phyloP scores from a whole-genome alignment of 1,140 invertebrate genomes.

The Drepana arcuata region DNA sequence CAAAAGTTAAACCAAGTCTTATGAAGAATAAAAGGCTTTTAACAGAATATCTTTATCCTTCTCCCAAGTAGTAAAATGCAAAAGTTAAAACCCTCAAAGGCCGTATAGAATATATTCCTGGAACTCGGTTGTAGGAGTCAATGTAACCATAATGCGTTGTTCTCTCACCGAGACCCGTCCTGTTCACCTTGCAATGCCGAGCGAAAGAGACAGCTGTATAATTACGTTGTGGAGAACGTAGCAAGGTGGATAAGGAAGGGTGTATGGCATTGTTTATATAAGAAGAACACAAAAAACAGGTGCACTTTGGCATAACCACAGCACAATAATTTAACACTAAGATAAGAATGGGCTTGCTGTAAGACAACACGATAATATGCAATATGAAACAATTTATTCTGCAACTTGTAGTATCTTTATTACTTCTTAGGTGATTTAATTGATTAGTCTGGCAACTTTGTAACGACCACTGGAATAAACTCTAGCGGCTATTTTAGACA shows the following conservation, averaged over 20 bases:
- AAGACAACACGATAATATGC: not conserved
- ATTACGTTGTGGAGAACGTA: not conserved
- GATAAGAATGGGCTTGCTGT: not conserved
- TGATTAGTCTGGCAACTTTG: too few relatives aligned
- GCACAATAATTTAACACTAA: not conserved
- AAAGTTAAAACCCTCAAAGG: not conserved
- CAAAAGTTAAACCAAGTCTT: not conserved
- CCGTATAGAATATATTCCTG: not conserved
- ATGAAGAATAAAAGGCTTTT: not conserved
- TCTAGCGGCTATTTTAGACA: too few relatives aligned
- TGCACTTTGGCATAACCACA: not conserved
- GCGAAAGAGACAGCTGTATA: not conserved
- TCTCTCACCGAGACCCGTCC: conserved; percentile 17
- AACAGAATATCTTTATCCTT: not conserved
- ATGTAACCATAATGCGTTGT: conserved; percentile 11
- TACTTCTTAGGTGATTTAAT: too few relatives aligned
- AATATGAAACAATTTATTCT: too few relatives aligned
- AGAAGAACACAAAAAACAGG: too few relatives aligned
- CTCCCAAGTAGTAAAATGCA: not conserved
- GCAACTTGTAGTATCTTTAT: too few relatives aligned
- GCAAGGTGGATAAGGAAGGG: not conserved
- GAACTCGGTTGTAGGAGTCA: not conserved
- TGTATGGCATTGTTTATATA: not conserved
- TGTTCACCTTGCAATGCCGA: conserved; percentile 60
- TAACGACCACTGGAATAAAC: too few relatives aligned